Evolutionary conservation across 2,888 invertebrate genomes (phyloP).

Genomic region (Cerceris rybyensis): DNA sequence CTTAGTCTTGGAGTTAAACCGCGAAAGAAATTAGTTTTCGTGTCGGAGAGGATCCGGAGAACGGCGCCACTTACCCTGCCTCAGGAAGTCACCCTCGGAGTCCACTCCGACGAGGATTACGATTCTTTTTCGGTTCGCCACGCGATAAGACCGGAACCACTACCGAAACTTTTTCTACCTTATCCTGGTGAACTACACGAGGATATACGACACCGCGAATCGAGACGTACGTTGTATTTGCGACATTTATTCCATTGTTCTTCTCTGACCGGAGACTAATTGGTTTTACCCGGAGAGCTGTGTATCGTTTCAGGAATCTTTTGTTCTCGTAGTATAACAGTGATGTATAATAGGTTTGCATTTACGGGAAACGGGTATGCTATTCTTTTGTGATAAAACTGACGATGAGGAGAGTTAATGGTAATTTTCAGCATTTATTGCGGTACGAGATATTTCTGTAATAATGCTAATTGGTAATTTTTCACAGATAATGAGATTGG

Average conservation of each 20-base stretch:
- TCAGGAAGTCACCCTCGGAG: neutral
- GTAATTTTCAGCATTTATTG: too few species aligned
- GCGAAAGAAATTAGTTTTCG: slow-evolving; percentile 48
- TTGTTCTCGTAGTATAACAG: neutral
- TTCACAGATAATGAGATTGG: too few species aligned
- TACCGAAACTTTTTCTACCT: slow-evolving; percentile 20
- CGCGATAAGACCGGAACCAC: slow-evolving; percentile 21
- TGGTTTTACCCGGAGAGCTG: neutral
- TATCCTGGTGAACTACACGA: slow-evolving; percentile 1
- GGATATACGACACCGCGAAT: neutral
- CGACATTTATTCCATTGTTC: neutral
- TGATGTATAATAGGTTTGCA: too few species aligned
- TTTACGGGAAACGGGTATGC: too few species aligned
- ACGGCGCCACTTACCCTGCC: neutral
- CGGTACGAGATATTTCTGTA: too few species aligned
- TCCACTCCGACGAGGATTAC: slow-evolving; percentile 36
- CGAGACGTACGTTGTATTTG: neutral
- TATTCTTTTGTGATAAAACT: too few species aligned
- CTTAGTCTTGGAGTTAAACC: slow-evolving; percentile 18
- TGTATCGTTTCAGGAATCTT: neutral
- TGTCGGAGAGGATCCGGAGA: slow-evolving; percentile 10
- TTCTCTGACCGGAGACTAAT: neutral
- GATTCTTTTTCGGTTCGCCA: slow-evolving; percentile 24
- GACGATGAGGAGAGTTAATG: too few species aligned
- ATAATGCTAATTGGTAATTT: too few species aligned